These are phyloP conservation scores for Phrynocephalus guinanensis DNA, from an alignment of 2,797 vertebrate species.

Conservation along the genomic window DNA sequence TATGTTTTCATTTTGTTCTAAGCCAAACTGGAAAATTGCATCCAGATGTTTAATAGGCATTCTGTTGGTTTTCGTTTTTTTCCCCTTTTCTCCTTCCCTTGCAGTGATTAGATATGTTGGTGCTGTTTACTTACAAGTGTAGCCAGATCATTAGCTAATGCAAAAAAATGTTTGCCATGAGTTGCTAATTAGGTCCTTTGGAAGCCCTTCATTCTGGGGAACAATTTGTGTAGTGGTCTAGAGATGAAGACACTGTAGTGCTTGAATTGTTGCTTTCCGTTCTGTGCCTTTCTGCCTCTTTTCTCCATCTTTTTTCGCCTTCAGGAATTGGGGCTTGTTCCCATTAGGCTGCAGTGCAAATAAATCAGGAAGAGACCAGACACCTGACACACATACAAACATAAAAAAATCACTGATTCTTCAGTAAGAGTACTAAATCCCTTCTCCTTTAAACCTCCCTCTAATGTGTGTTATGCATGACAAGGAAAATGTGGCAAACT, in stretches of 20 bases:
- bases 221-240: slow-evolving; percentile 83
- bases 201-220: slow-evolving; percentile 80
- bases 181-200: slow-evolving; percentile 86
- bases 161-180: slow-evolving; percentile 85
- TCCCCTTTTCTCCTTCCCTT: slow-evolving; percentile 69
- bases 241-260: slow-evolving; percentile 75
- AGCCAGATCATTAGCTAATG: slow-evolving; percentile 88
- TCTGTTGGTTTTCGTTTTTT: slow-evolving; percentile 75
- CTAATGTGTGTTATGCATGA: slow-evolving; percentile 54
- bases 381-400: slow-evolving; percentile 49
- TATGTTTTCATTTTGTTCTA: slow-evolving; percentile 88
- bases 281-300: slow-evolving; percentile 70
- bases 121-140: slow-evolving; percentile 90
- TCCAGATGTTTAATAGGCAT: slow-evolving; percentile 93
- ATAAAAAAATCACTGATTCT: slow-evolving; percentile 11
- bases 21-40: slow-evolving; percentile 89
- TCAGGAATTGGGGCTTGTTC: slow-evolving; percentile 77
- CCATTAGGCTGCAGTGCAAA: slow-evolving; percentile 77
- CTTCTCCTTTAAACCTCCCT: not conserved
- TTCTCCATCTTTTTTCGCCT: slow-evolving; percentile 80
- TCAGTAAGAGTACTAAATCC: slow-evolving; percentile 44
- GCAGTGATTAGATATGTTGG: slow-evolving; percentile 86
- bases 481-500: slow-evolving; percentile 70
- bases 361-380: slow-evolving; percentile 83
- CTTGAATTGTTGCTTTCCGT: slow-evolving; percentile 78